Conservation (phyloP, 2,888 invertebrate genomes). For the Minunthozetes semirufus region DNA sequence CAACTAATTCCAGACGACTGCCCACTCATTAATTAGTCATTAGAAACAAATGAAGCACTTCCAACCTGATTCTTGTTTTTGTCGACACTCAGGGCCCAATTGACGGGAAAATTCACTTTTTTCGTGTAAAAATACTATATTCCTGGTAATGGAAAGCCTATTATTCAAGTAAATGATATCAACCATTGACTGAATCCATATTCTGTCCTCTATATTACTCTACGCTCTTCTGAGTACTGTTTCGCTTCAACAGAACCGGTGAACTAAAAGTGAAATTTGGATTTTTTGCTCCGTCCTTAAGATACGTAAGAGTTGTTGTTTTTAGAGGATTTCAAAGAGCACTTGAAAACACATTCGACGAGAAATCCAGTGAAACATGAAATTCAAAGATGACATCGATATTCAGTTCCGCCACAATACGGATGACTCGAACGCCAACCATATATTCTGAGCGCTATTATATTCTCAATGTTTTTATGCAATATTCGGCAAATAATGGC, state of each 20-base stretch:
- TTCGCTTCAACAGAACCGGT: slow-evolving; percentile 15
- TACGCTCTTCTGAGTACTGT: slow-evolving; percentile 12
- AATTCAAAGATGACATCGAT: slow-evolving; percentile 28
- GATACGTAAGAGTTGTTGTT: not conserved
- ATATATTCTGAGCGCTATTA: not conserved
- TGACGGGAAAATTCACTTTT: slow-evolving; percentile 16
- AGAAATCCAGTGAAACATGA: slow-evolving; percentile 29
- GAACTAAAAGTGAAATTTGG: slow-evolving; percentile 10
- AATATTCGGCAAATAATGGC: slow-evolving; percentile 1
- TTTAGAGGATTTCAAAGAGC: not conserved
- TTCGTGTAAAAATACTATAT: not conserved
- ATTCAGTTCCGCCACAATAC: slow-evolving; percentile 31
- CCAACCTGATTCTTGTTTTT: not conserved
- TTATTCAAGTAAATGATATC: slow-evolving; percentile 24
- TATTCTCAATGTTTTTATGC: slow-evolving; percentile 7
- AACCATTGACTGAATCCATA: not conserved
- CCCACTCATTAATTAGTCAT: slow-evolving; percentile 29
- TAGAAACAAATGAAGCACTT: slow-evolving; percentile 11
- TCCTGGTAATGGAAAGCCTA: not conserved
- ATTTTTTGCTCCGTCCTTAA: not conserved
- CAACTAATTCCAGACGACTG: slow-evolving; percentile 8
- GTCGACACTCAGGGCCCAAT: not conserved
- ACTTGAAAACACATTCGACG: not conserved
- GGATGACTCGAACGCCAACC: not conserved
- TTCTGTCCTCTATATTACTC: slow-evolving; percentile 7